A percentile compares a stretch with the other conserved stretches of the same genome.
phyloP scores from a whole-genome alignment of 35 echinoderm and acorn worm species.

The Apostichopus japonicus region DNA sequence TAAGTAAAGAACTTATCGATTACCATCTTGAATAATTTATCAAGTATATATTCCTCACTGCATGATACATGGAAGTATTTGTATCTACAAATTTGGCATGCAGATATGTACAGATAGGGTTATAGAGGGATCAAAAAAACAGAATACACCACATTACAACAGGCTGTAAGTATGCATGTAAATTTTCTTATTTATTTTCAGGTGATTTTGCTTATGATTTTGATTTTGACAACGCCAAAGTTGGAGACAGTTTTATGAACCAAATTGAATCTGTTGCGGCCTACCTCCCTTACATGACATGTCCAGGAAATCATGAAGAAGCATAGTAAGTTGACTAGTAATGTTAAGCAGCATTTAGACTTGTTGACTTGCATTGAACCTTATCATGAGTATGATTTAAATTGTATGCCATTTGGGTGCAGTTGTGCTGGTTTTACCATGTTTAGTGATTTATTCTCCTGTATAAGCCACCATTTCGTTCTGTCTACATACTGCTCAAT shows the following conservation, averaged over 20 bases:
- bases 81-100: too few relatives aligned
- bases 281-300: constrained; percentile 86
- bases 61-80: too few relatives aligned
- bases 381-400: not conserved
- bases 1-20: too few relatives aligned
- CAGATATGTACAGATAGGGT: too few relatives aligned
- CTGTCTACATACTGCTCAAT: too few relatives aligned
- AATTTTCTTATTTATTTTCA: constrained; percentile 20
- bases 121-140: too few relatives aligned
- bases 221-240: constrained; percentile 45
- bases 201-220: constrained; percentile 89
- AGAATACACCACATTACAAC: too few relatives aligned
- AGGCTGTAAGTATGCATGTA: too few relatives aligned
- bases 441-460: not conserved
- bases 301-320: constrained; percentile 77
- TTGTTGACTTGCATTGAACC: not conserved
- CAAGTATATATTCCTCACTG: too few relatives aligned
- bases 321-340: constrained; percentile 67
- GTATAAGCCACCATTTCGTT: too few relatives aligned
- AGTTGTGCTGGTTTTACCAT: not conserved
- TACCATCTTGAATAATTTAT: too few relatives aligned
- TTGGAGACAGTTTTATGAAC: constrained; percentile 83
- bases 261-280: constrained; percentile 80
- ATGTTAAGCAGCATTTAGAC: not conserved
- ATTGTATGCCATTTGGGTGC: not conserved